A percentile compares a stretch with the other conserved stretches of the same genome.
Evolutionary conservation across 2,888 invertebrate species (phyloP).

Genomic region (Aethes cnicana): DNA sequence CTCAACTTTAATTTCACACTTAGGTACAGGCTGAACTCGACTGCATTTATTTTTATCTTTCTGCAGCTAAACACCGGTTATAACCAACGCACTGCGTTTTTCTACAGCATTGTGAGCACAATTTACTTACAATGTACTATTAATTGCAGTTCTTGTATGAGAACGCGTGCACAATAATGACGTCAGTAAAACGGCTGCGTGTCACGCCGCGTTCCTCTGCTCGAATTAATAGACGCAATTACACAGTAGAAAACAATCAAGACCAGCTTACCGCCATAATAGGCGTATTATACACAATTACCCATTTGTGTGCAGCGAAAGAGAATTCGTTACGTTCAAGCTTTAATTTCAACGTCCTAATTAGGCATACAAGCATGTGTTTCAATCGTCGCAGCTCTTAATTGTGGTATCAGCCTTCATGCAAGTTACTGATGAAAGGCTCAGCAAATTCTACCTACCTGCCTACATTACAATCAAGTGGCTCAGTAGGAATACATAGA

Average conservation of each 20-base stretch:
- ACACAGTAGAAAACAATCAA: conserved; percentile 73
- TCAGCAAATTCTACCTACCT: no score
- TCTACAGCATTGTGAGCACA: no score
- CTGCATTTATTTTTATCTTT: no score
- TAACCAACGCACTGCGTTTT: conserved; percentile 37
- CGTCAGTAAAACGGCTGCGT: conserved; percentile 57
- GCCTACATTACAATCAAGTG: no score
- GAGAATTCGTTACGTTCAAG: conserved; percentile 51
- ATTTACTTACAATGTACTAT: conserved; percentile 52
- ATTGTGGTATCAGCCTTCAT: conserved; percentile 17
- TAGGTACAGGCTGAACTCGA: no score
- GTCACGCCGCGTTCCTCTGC: conserved; percentile 64
- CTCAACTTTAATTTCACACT: no score
- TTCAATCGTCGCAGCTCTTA: not conserved
- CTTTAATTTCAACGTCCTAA: conserved; percentile 42
- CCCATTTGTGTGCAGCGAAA: conserved; percentile 52
- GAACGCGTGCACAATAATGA: conserved; percentile 69
- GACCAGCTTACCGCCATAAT: conserved; percentile 62
- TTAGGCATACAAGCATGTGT: no score
- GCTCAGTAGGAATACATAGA: no score
- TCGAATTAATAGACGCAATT: conserved; percentile 76
- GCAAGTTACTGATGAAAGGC: conserved; percentile 6
- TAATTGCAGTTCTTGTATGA: conserved; percentile 47
- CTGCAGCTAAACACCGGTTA: no score
- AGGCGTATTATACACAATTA: conserved; percentile 67